Base-by-base conservation (phyloP, 1,140 invertebrate species). In the Lethrus apterus region DNA sequence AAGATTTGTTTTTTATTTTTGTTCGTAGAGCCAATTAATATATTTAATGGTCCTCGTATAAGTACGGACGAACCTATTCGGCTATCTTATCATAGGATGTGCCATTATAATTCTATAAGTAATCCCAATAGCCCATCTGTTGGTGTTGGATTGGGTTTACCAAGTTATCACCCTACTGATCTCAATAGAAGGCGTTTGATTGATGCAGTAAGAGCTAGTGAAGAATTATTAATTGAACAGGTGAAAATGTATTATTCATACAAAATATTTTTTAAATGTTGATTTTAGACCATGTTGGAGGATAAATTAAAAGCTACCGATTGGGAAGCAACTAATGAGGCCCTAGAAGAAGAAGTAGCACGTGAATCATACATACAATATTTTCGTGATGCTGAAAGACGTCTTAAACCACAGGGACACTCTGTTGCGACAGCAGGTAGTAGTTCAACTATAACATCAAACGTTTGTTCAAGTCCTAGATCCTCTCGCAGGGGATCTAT, bases 21-120 rank as follows among this genome's bases (percentile, higher is more conserved):
- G n/a, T n/a, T n/a, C n/a, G n/a, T n/a, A 88, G 87, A 88, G 56
- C 90, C 92, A 29, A 92, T 93, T 14, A 93, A 94, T 67, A 93
- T 87, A 41, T 94, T 94, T 65, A 87, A 91, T 66, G 74, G 84
- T 50, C 65, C 79, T 52, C 74, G 69, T 29, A 50, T 57, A 41
- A 80, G 83, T 63, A 79, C 77, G 50, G 82, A 84, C 52, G 84
- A 87, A 51, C 89, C 92, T 2, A 84, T 95, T 50, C 74, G 92
- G 45, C 70, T 95, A 19, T 93, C 88, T 55, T 95, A 95, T 71
- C 92, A 95, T 66, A 76, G 86, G 57, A 84, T 82, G 59, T 81
- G 83, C 38, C 92, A 95, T 70, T 95, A 95, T 61, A 94, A 95
- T 69, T 90, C 86, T 35, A 81, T 95, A 50, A 79, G 92, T 32